Evolutionary conservation across 1,140 invertebrate species (phyloP), one percentile per base, ranked within the genome.

Genomic region (Cotesia glomerata): DNA sequence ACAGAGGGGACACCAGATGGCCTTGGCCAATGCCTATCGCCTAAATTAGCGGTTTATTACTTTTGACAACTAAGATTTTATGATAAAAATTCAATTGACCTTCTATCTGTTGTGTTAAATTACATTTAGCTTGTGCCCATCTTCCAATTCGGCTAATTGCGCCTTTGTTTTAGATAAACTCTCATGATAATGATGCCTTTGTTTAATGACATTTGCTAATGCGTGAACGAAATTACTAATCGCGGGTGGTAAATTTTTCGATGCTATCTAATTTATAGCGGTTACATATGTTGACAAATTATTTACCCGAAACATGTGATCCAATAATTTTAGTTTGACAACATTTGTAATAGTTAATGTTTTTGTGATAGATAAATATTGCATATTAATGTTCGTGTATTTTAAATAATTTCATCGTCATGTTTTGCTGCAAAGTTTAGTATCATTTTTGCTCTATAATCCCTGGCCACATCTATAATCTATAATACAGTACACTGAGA

Each of bases 1-100:
- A 26, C 26, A 26, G 34, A 34, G 35, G 62, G 69, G 52, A 67
- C 49, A 71, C 45, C 69, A 71, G 69, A 71, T 71, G 69, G 61
- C 64, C 5, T n/a, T 64, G 39, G 35, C 16, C 49, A 32, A 71
- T 63, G 35, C 16, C 49, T 54, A 71, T 63, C 26, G 61, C 49
- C 59, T 51, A 45, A 61, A 61, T 65, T 65, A 65, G 45, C 18
- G 18, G 34, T 65, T 65, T 65, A 65, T 65, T 65, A 65, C 45
- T 45, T 65, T n/a, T 65, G 63, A 65, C 63, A 65, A 18, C 36
- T 39, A 36, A n/a, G 63, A 65, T 65, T 45, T 3, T 14, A 7
- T 65, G 63, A 65, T 65, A 65, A 65, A 65, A 65, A 49, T 65
- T 65, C 63, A 65, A 65, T 65, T 45, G 63, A 49, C 13, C 18